These are phyloP conservation scores for Pegoplata infirma DNA, from an alignment of 2,888 invertebrate species.

Conservation along the genomic window DNA sequence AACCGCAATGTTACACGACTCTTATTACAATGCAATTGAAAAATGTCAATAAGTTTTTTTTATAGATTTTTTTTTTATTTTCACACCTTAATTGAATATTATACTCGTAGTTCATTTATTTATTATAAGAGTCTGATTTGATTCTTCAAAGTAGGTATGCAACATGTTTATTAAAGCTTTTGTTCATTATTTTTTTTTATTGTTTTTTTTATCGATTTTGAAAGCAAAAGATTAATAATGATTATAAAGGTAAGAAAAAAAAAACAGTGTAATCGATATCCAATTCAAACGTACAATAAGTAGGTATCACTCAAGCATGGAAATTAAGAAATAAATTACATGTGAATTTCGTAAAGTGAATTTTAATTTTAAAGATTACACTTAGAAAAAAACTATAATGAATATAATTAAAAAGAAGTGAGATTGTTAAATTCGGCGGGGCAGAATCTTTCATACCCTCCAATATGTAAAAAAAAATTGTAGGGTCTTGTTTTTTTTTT, in stretches of 20 bases:
- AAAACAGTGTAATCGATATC: conserved; percentile 51
- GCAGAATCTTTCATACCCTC: too few relatives aligned
- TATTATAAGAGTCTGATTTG: conserved; percentile 44
- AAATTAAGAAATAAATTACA: conserved; percentile 61
- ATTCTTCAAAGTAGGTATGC: conserved; percentile 5
- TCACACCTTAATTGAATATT: conserved; percentile 64
- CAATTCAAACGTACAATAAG: conserved; percentile 44
- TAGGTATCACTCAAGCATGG: conserved; percentile 49
- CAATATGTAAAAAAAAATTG: too few relatives aligned
- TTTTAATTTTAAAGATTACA: conserved; percentile 10
- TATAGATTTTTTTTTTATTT: conserved; percentile 50
- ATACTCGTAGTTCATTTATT: background rate
- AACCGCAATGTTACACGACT: conserved; percentile 57
- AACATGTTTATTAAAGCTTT: conserved; percentile 40
- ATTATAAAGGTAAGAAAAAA: conserved; percentile 12
- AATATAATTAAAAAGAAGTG: background rate
- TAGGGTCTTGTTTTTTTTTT: too few relatives aligned
- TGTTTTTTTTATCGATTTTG: conserved; percentile 5
- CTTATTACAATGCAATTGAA: conserved; percentile 51
- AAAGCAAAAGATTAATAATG: conserved; percentile 9
- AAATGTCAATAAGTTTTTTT: conserved; percentile 35
- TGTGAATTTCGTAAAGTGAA: conserved; percentile 55
- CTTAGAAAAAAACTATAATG: background rate
- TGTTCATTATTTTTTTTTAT: too few relatives aligned
- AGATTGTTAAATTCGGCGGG: background rate